Evolutionary conservation across 2,113 vertebrate species (phyloP).

Genomic region (Pteruthius melanotis): DNA sequence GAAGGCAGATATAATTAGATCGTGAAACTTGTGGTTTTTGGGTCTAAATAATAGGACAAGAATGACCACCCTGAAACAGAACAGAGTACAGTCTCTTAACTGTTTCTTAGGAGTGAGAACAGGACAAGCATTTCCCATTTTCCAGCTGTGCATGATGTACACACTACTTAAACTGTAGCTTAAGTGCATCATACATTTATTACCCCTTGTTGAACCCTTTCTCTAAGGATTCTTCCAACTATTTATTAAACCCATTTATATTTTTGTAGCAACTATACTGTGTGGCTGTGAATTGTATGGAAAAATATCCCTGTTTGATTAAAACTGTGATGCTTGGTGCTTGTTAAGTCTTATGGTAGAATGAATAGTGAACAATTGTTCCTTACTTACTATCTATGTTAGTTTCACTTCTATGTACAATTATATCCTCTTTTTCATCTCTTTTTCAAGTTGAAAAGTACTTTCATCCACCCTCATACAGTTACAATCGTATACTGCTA

Average conservation of each 20-base stretch:
- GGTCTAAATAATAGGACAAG: constrained; percentile 13
- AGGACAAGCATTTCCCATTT: neutral
- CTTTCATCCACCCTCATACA: neutral
- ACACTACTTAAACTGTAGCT: neutral
- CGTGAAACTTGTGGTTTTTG: constrained; percentile 25
- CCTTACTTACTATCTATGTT: neutral
- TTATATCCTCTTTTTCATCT: neutral
- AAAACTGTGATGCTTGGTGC: neutral
- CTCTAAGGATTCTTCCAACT: neutral
- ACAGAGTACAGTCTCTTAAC: neutral
- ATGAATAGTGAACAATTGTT: neutral
- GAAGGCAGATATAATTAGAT: constrained; percentile 44
- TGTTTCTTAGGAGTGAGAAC: neutral
- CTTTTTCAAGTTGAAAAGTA: neutral
- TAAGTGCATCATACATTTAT: neutral
- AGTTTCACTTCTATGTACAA: neutral
- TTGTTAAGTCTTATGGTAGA: neutral
- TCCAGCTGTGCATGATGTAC: neutral
- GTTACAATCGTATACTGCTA: neutral
- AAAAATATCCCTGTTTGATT: neutral
- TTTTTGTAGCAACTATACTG: neutral
- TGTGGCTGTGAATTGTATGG: neutral
- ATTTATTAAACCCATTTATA: neutral
- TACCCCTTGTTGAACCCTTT: neutral
- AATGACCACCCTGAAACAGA: neutral